Evolutionary conservation across 2,888 invertebrate genomes (phyloP), one percentile per base, ranked within the genome.

Genomic region (Drosophila pseudotakahashii): DNA sequence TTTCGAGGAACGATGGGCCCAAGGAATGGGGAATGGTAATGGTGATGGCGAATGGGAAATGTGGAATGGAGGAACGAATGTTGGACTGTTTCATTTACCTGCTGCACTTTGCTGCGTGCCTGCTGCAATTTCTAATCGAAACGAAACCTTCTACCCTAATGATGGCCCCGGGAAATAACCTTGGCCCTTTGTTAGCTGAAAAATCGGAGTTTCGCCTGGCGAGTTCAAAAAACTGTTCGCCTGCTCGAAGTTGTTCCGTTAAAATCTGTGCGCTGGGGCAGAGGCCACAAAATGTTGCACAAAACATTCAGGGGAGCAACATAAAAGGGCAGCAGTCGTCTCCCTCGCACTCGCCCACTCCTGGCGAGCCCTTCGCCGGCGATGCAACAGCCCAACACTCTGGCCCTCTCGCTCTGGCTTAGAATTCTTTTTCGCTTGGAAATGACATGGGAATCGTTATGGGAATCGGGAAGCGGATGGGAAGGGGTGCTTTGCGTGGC

Each of bases 81-180:
- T 16, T 39, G 61, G 61, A 42, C 48, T 60, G 34, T 23, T 48
- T 14, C 44, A 34, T 32, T 51, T 64, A 63, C 83, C 75, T 83
- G 72, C 78, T 84, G 73, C 63, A 52, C 19, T 62, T 78, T 91
- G 86, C 90, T 91, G 91, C 45, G 75, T 62, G 85, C 91, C 91
- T 91, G 89, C 77, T 91, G 88, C 80, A 81, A 82, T 87, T 89
- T 90, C 91, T 91, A 91, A 91, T 91, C 91, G 91, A 89, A 90
- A 90, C 90, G 90, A 90, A 91, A 91, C 91, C 90, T 91, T 91
- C 89, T 86, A 89, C 90, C 90, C 91, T 90, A 90, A 82, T 78
- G 76, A 78, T 79, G 84, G 76, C 86, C 75, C 74, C 76, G 71
- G 88, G 81, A 34, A 48, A 48, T 34, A 34, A 34, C 48, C 48